Base-by-base conservation (phyloP, 2,888 invertebrate species). In the Thymelicus sylvestris region DNA sequence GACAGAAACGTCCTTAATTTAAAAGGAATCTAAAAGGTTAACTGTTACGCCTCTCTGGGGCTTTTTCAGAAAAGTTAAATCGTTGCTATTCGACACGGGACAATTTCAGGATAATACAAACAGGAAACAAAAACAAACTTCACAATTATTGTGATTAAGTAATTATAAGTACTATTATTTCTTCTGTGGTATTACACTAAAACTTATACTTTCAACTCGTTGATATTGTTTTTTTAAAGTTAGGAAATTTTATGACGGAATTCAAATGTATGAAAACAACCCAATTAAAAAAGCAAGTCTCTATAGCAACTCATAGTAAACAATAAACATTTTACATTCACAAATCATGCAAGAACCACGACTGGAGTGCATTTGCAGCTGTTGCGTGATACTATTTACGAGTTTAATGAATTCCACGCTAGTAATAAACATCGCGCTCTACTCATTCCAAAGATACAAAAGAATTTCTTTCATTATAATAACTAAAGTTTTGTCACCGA, bases 281-380 rank as follows among this genome's bases (percentile, higher is more conserved):
- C 1, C 1, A 31, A 31, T 31, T 31, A 31, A 31, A 31, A 24
- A 31, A 31, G 3, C 3, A 31, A 31, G 31, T 31, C 31, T 31
- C 31, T 12, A 44, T 12, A 44, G 44, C 12, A 44, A 44, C 44
- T 44, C 12, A 44, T 44, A 44, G 44, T 44, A 12, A 44, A 52
- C 19, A 44, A 12, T 44, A 12, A 44, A 52, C 19, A 52, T 52
- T 52, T 52, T 19, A 52, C 19, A 19, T 52, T 19, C 19, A 52
- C 50, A 52, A 52, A 52, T 52, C 50, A 52, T 52, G 19, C 19
- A 44, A 44, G 50, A 52, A 52, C 50, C 15, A 19, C 5, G 15
- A 52, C 50, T 7, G 19, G 50, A 52, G 19, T 52, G 50, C 15
- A 52, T 52, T 52, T 12, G 50, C 50, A 52, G 50, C 50, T 52